phyloP scores from a whole-genome alignment of 2,888 invertebrate species.

The Crioceris asparagi region DNA sequence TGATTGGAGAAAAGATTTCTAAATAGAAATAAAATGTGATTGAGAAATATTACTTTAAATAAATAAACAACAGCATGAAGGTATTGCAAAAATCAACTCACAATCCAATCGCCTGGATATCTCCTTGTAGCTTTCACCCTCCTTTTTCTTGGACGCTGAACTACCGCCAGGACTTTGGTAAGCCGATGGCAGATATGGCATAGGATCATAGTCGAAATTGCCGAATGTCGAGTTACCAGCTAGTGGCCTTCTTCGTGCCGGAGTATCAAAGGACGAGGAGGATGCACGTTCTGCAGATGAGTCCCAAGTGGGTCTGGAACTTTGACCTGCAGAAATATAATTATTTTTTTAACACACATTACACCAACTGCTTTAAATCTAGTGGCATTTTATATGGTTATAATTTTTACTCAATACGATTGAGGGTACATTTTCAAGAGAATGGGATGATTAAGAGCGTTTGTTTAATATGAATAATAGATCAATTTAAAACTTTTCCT shows the following conservation, averaged over 20 bases:
- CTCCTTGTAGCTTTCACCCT: conserved; percentile 35
- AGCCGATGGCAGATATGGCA: conserved; percentile 25
- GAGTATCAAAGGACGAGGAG: too few species aligned
- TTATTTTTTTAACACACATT: too few species aligned
- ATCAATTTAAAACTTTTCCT: too few species aligned
- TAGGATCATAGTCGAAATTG: conserved; percentile 25
- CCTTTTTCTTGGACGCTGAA: conserved; percentile 34
- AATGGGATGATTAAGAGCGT: too few species aligned
- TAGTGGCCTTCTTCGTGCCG: conserved; percentile 19
- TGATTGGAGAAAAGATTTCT: too few species aligned
- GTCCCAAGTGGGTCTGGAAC: conserved; percentile 27
- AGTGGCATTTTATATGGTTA: too few species aligned
- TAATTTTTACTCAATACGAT: too few species aligned
- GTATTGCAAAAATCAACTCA: conserved; percentile 20
- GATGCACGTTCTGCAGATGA: conserved; percentile 10
- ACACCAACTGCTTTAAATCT: too few species aligned
- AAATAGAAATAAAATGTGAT: neutral
- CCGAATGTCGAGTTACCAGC: conserved; percentile 17
- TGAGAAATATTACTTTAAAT: neutral
- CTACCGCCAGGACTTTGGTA: conserved; percentile 20
- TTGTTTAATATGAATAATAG: too few species aligned
- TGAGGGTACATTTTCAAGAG: too few species aligned
- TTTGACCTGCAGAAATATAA: too few species aligned
- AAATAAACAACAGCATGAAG: neutral
- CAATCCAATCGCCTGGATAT: conserved; percentile 35